Evolutionary conservation across 1,140 invertebrate species (phyloP).

Genomic region (Drosophila suzukii): DNA sequence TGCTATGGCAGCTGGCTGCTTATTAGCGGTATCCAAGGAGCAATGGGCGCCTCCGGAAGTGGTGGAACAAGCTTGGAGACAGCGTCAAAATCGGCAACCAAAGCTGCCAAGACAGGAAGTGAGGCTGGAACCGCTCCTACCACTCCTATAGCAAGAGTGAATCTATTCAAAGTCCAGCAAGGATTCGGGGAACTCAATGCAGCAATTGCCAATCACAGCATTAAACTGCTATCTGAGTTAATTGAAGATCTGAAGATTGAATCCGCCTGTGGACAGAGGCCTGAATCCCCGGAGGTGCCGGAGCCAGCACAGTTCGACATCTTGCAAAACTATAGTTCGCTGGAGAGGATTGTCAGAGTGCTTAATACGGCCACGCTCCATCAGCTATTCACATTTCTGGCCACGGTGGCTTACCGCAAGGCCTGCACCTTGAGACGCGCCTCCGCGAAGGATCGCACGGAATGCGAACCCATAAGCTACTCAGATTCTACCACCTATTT

Average conservation of each 20-base stretch:
- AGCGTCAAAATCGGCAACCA: slow-evolving; percentile 24
- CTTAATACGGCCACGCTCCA: slow-evolving; percentile 86
- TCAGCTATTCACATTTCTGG: slow-evolving; percentile 93
- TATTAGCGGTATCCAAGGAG: slow-evolving; percentile 92
- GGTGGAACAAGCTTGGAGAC: slow-evolving; percentile 24
- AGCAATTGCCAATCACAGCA: slow-evolving; percentile 90
- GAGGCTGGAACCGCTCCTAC: slow-evolving; percentile 41
- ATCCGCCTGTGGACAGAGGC: slow-evolving; percentile 86
- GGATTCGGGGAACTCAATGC: slow-evolving; percentile 93
- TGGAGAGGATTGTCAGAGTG: slow-evolving; percentile 85
- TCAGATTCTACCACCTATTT: slow-evolving; percentile 97
- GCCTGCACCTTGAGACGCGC: slow-evolving; percentile 92
- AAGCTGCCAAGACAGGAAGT: slow-evolving; percentile 23
- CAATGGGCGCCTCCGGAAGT: slow-evolving; percentile 84
- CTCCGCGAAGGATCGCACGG: slow-evolving; percentile 91
- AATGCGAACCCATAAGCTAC: slow-evolving; percentile 90
- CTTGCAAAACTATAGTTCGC: slow-evolving; percentile 85
- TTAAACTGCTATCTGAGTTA: slow-evolving; percentile 88
- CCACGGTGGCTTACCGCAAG: slow-evolving; percentile 95
- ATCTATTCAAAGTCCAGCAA: slow-evolving; percentile 87
- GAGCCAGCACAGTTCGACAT: slow-evolving; percentile 85
- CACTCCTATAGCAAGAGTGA: slow-evolving; percentile 80
- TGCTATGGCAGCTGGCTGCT: slow-evolving; percentile 95
- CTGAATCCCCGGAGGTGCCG: slow-evolving; percentile 79
- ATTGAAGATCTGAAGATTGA: slow-evolving; percentile 89